Evolutionary conservation across 2,113 vertebrate genomes (phyloP).

Genomic region (Alosa alosa): DNA sequence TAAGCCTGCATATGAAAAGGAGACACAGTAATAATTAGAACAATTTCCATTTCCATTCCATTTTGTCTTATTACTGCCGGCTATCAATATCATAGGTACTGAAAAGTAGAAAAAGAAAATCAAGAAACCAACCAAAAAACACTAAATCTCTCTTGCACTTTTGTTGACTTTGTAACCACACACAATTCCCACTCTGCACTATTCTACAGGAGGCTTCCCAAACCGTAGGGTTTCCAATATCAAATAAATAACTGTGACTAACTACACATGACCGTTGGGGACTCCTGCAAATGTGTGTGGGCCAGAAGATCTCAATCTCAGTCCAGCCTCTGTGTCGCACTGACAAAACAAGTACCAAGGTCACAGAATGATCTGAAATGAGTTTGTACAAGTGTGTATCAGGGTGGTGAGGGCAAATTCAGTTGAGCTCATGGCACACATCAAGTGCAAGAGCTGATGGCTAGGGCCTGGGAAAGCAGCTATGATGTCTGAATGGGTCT

Average conservation of each 20-base stretch:
- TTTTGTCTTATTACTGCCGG: neutral
- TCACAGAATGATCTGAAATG: neutral
- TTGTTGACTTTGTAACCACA: too few relatives aligned
- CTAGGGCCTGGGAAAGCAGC: constrained; percentile 28
- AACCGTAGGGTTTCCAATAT: neutral
- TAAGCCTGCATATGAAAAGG: neutral
- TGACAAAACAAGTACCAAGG: neutral
- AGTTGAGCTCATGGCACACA: neutral
- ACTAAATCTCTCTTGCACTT: too few relatives aligned
- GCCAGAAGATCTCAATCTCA: neutral
- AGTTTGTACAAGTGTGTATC: neutral
- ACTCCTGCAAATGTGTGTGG: neutral
- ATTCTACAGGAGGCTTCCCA: neutral
- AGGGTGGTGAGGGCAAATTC: neutral
- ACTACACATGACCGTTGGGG: neutral
- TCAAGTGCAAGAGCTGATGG: constrained; percentile 18
- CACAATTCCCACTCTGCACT: too few relatives aligned
- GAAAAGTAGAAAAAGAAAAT: neutral
- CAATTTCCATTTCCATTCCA: neutral
- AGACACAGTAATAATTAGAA: neutral
- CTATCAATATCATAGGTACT: neutral
- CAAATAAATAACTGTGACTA: neutral
- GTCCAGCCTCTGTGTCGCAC: neutral
- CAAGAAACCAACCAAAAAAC: neutral
- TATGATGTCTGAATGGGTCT: constrained; percentile 14